phyloP scores from a whole-genome alignment of 1,140 invertebrate species.

The Euwallacea fornicatus region DNA sequence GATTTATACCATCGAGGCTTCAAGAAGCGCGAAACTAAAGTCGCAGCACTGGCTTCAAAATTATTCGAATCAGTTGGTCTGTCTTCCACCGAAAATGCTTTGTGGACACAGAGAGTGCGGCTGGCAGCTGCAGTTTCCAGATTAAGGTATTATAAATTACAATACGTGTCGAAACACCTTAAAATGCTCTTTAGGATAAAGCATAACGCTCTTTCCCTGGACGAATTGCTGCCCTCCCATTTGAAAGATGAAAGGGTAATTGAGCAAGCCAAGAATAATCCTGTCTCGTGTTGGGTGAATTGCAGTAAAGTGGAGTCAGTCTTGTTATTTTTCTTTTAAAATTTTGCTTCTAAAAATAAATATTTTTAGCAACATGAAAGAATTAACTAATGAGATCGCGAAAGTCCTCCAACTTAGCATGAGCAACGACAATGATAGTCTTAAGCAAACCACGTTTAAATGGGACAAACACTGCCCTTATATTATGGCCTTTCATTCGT shows the following conservation, averaged over 20 bases:
- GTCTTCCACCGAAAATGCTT: conserved; percentile 59
- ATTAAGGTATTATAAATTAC: conserved; percentile 42
- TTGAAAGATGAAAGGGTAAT: conserved; percentile 66
- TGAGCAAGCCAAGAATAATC: conserved; percentile 60
- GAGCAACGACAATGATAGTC: conserved; percentile 40
- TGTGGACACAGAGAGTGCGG: conserved; percentile 65
- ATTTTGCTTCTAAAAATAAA: neutral
- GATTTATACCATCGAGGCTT: conserved; percentile 66
- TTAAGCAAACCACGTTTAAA: conserved; percentile 60
- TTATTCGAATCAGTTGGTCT: conserved; percentile 57
- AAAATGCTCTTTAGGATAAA: conserved; percentile 58
- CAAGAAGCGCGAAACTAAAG: conserved; percentile 52
- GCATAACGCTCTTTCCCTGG: conserved; percentile 66
- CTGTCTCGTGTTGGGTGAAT: conserved; percentile 76
- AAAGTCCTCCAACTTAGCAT: conserved; percentile 40
- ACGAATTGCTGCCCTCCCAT: conserved; percentile 67
- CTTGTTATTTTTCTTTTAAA: neutral
- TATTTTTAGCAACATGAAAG: conserved; percentile 42
- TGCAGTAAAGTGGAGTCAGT: conserved; percentile 66
- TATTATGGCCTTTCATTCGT: conserved; percentile 67
- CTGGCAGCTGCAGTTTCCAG: conserved; percentile 71
- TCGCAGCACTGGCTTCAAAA: conserved; percentile 48
- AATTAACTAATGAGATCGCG: conserved; percentile 42
- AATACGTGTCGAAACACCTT: neutral
- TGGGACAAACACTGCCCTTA: conserved; percentile 72